A percentile compares a stretch with the other conserved stretches of the same genome.
Evolutionary conservation across 2,797 vertebrate genomes (phyloP).

Genomic region (Molothrus ater): DNA sequence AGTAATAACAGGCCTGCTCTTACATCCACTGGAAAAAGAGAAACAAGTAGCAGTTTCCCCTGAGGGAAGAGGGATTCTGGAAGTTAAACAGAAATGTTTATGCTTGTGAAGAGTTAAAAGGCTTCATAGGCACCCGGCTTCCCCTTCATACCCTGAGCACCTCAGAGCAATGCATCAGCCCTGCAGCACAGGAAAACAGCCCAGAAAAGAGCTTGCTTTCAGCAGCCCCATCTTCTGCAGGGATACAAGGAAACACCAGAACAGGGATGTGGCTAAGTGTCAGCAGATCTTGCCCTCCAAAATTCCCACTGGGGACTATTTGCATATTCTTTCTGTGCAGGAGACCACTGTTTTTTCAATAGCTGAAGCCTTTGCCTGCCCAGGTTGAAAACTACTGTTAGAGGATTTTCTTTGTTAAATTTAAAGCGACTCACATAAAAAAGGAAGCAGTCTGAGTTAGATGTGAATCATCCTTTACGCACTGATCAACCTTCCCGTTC

Average conservation of each 20-base stretch:
- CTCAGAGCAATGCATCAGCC: neutral
- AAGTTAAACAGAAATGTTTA: neutral
- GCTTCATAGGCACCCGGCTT: neutral
- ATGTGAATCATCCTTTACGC: neutral
- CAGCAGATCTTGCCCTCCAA: neutral
- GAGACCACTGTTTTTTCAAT: neutral
- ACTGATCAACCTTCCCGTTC: neutral
- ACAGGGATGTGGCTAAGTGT: neutral
- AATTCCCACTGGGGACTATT: neutral
- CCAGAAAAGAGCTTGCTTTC: neutral
- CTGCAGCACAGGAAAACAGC: neutral
- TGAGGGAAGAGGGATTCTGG: neutral
- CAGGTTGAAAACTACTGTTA: neutral
- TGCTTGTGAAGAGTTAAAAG: neutral
- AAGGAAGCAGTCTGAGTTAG: neutral
- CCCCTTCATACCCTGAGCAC: neutral
- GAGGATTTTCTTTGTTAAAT: neutral
- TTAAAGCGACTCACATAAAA: neutral
- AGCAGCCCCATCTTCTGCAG: neutral
- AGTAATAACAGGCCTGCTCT: conserved; percentile 10
- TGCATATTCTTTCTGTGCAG: neutral
- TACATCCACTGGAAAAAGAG: neutral
- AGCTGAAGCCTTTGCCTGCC: neutral
- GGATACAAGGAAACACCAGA: neutral
- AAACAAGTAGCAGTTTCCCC: conserved; percentile 1